Evolutionary conservation across 2,888 invertebrate genomes (phyloP).

Genomic region (Scaptomyza reducta): DNA sequence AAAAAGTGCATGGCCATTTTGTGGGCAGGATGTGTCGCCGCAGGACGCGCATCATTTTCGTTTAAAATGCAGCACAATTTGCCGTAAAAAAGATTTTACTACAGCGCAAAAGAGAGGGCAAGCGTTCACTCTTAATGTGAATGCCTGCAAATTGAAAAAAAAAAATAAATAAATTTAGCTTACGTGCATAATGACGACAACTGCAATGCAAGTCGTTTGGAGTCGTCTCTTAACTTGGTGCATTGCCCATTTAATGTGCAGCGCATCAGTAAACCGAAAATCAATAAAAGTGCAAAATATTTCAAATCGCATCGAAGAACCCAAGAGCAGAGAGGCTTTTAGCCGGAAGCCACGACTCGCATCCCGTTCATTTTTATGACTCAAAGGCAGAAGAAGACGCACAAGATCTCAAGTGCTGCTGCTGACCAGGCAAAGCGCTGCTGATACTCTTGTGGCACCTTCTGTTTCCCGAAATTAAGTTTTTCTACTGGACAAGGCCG

Average conservation of each 20-base stretch:
- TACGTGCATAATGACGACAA: slow-evolving; percentile 71
- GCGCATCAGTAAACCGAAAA: slow-evolving; percentile 72
- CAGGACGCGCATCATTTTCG: slow-evolving; percentile 79
- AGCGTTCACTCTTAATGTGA: slow-evolving; percentile 33
- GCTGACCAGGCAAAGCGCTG: slow-evolving; percentile 57
- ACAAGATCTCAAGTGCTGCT: slow-evolving; percentile 48
- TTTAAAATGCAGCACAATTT: slow-evolving; percentile 79
- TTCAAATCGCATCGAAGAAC: slow-evolving; percentile 64
- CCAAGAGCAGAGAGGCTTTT: slow-evolving; percentile 8
- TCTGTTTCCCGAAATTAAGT: slow-evolving; percentile 53
- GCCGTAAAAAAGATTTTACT: slow-evolving; percentile 71
- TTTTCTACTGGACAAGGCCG: slow-evolving; percentile 33
- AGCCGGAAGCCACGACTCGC: slow-evolving; percentile 31
- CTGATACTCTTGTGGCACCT: slow-evolving; percentile 40
- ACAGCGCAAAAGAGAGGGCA: slow-evolving; percentile 1
- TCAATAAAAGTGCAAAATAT: slow-evolving; percentile 76
- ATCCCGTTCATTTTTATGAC: slow-evolving; percentile 64
- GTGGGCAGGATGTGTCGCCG: slow-evolving; percentile 76
- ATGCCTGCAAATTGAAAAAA: slow-evolving; percentile 51
- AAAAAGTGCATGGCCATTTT: slow-evolving; percentile 57
- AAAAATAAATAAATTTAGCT: slow-evolving; percentile 39
- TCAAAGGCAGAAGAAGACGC: slow-evolving; percentile 14
- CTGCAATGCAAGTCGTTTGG: slow-evolving; percentile 30
- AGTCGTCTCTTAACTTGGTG: slow-evolving; percentile 30
- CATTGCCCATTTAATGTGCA: slow-evolving; percentile 70